Evolutionary conservation across 2,888 invertebrate species (phyloP), one percentile per base, ranked within the genome.

Genomic region (Bellardia pandia): DNA sequence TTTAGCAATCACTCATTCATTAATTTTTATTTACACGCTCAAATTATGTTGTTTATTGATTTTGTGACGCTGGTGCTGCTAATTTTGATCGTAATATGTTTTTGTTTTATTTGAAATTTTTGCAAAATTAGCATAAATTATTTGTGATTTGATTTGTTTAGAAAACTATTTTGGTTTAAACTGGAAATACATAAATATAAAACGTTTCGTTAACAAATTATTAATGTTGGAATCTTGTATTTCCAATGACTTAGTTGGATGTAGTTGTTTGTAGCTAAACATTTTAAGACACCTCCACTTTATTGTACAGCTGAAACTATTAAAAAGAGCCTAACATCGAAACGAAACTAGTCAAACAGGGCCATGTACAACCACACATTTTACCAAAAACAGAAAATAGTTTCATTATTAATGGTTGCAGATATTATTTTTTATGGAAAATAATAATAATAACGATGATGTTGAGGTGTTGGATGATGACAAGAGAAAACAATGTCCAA

Each of bases 301-400:
- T 75, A 23, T 23, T 23, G 23, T 23, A 23, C 37, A 80, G 53
- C 33, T 13, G 13, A 71, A 71, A 40, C 62, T 64, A 72, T 48
- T 40, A 60, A 9, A 23, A 68, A 66, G 60, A 75, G 64, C 56
- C 74, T 58, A 9, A 40, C 75, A 58, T 60, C 56, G 37, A 30
- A 51, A 60, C 9, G 42, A 71, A 85, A 79, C 79, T 56, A 53
- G 74, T 75, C 37, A 30, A 75, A 60, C 85, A 69, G 69, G 85
- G 79, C 68, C 75, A 85, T 60, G 68, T 45, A 85, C 82, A 62
- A 62, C 76, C 76, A 76, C 82, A 71, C 69, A 60, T 64, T 83
- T 76, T 62, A 71, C 60, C 69, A 83, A 76, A 82, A 76, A 62
- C 62, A 76, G 62, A 33, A 42, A 76, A 62, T 8, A 30, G 40